Evolutionary conservation across 2,113 vertebrate species (phyloP).

Genomic region (Nycticorax nycticorax): DNA sequence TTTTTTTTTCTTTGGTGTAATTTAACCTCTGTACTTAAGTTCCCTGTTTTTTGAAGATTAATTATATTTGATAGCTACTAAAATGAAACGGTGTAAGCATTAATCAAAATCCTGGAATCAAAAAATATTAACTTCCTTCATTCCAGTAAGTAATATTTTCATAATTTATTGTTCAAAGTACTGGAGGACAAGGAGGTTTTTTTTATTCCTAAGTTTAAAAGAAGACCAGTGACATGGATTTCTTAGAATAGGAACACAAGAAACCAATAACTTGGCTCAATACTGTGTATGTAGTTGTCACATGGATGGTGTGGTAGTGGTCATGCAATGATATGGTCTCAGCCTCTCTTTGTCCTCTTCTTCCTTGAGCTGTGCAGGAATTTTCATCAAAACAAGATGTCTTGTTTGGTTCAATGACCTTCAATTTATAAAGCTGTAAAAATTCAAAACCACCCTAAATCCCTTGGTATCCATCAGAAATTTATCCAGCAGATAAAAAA

Average conservation of each 20-base stretch:
- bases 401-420: neutral
- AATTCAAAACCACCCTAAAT: neutral
- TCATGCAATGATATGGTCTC: neutral
- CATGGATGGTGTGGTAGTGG: rapidly evolving
- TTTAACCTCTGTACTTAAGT: neutral
- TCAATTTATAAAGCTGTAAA: neutral
- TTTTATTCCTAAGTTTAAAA: neutral
- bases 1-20: neutral
- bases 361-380: neutral
- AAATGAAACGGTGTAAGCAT: neutral
- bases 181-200: neutral
- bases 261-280: neutral
- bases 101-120: neutral
- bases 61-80: neutral
- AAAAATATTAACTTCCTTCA: neutral
- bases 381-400: neutral
- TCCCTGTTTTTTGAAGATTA: neutral
- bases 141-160: neutral
- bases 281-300: too few relatives aligned
- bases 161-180: neutral
- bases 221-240: neutral
- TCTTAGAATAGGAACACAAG: neutral
- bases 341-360: neutral
- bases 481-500: neutral
- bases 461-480: neutral